Conservation (phyloP, 2,113 vertebrate species). For the Chrysemys picta region DNA sequence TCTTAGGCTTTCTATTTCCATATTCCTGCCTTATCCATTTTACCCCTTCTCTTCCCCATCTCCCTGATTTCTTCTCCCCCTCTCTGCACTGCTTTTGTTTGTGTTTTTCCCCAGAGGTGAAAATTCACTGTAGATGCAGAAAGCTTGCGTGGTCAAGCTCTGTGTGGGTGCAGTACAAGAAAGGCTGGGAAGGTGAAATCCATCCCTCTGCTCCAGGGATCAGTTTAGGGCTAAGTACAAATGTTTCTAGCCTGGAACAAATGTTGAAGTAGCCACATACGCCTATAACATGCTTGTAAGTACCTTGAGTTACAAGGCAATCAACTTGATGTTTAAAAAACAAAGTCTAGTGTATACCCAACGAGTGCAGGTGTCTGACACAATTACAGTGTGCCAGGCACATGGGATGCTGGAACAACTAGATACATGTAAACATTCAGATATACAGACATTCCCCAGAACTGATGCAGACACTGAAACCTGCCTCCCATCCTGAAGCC, state of each 20-base stretch:
- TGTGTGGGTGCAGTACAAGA: not conserved
- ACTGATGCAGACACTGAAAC: not conserved
- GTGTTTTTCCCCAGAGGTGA: not conserved
- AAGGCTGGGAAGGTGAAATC: accelerated
- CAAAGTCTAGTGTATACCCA: not conserved
- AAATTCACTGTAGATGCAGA: not conserved
- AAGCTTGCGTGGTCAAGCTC: not conserved
- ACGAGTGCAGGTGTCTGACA: not conserved
- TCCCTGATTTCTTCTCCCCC: not conserved
- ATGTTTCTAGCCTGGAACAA: accelerated
- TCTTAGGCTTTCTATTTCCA: not conserved
- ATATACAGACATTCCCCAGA: not conserved
- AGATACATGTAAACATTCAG: not conserved
- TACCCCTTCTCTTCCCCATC: not conserved
- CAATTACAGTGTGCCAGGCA: not conserved
- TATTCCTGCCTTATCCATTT: not conserved
- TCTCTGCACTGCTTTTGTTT: not conserved
- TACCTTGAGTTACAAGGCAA: not conserved
- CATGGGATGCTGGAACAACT: not conserved
- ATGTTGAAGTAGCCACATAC: accelerated
- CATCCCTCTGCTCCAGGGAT: not conserved
- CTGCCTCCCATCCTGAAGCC: not conserved
- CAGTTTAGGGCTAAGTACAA: not conserved
- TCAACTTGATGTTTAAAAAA: not conserved
- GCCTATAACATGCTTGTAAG: not conserved